Base-by-base conservation (phyloP, 2,888 invertebrate species). In the Sussaba pulchella region DNA sequence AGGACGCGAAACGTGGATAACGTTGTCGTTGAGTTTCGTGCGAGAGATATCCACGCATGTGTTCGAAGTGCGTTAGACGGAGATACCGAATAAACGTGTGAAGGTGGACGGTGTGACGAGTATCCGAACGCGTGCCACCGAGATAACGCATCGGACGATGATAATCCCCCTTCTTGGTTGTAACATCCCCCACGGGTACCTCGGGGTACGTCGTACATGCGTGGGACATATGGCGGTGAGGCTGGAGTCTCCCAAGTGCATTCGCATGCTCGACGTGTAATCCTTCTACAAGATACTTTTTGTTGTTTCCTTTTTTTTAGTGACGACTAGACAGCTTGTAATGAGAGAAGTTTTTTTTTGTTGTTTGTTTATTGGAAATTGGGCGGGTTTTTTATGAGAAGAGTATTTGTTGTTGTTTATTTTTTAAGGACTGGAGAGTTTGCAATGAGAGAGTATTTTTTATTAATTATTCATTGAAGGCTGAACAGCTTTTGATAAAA, bases 131-230 rank as follows among this genome's bases (percentile, higher is more conserved):
- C 89, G 91, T 90, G 91, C 89, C 88, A 88, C 85, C 85, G 88
- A 91, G 91, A 91, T 91, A 91, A 89, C 90, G 86, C 87, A 92
- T 92, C 91, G 90, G 87, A 81, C 86, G 88, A 88, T 90, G 88
- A 90, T 89, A 91, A 91, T 90, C 88, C 89, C 88, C 86, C 57
- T 43, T 70, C 57, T 45, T 43, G 43, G 5, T 43, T 43, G 43
- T 8, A 70, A 43, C 57, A 45, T 70, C 54, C 69, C 69, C 6
- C n/a, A n/a, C n/a, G n/a, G n/a, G n/a, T n/a, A n/a, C n/a, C n/a
- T n/a, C 66, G 69, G 57, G 57, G 69, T 57, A 43, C 52, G 67
- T 19, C 14, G 19, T 26, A 26, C 54, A 26, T 10, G 41, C 39
- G 67, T 4, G 8, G 41, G 54, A 41, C 69, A 69, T 69, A 54